Evolutionary conservation across 2,113 vertebrate genomes (phyloP).

Genomic region (Entelurus aequoreus): DNA sequence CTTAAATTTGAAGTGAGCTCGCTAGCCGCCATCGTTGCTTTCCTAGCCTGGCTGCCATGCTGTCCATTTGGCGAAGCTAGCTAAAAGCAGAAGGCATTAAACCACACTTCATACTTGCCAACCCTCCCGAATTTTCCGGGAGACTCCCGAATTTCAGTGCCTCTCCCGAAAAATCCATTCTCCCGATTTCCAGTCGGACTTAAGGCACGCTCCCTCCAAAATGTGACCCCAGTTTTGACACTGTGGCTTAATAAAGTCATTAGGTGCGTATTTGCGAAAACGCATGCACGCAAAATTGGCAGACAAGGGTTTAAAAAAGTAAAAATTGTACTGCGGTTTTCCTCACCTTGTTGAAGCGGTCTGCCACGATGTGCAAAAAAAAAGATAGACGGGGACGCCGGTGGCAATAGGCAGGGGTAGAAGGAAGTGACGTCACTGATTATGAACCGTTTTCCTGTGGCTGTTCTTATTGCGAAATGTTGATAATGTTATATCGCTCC

Average conservation of each 20-base stretch:
- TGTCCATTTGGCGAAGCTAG: slow-evolving; percentile 12
- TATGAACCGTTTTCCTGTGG: too few species aligned
- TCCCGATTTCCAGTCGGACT: too few species aligned
- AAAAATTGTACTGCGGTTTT: too few species aligned
- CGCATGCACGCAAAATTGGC: rapidly evolving
- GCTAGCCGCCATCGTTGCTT: slow-evolving; percentile 1
- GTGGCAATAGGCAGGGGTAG: slow-evolving; percentile 81
- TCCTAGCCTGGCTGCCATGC: slow-evolving; percentile 50
- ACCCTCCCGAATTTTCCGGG: too few species aligned
- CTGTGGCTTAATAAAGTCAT: too few species aligned
- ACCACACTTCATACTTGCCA: too few species aligned
- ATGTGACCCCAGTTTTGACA: not conserved
- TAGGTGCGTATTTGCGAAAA: rapidly evolving
- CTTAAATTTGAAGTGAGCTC: not conserved
- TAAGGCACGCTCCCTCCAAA: too few species aligned
- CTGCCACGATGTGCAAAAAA: slow-evolving; percentile 80
- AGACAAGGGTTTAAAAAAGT: not conserved
- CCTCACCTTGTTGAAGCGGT: slow-evolving; percentile 80
- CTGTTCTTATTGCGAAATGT: too few species aligned
- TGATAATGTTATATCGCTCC: too few species aligned
- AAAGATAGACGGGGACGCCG: slow-evolving; percentile 81
- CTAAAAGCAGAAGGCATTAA: not conserved
- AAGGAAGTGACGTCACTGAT: slow-evolving; percentile 48
- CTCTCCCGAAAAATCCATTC: too few species aligned
- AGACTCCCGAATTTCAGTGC: too few species aligned